These are phyloP conservation scores for Hypsopygia costalis DNA, from an alignment of 2,888 invertebrate genomes.

Conservation along the genomic window DNA sequence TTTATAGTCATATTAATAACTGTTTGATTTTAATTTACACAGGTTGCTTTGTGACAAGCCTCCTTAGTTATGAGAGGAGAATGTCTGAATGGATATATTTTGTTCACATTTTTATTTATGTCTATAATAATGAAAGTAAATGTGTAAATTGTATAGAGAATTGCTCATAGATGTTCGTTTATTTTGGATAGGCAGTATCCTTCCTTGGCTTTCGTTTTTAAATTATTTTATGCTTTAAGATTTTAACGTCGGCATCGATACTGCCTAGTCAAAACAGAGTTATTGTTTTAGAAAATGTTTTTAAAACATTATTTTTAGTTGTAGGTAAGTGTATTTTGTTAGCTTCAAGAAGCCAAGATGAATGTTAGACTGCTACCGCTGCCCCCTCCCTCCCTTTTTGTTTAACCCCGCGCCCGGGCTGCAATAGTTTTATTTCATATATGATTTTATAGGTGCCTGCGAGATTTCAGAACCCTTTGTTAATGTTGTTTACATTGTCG, in stretches of 20 bases:
- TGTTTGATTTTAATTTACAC: conserved; percentile 35
- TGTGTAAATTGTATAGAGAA: conserved; percentile 74
- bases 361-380: conserved; percentile 79
- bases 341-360: conserved; percentile 78
- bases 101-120: conserved; percentile 36
- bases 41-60: conserved; percentile 70
- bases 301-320: conserved; percentile 63
- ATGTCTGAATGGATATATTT: conserved; percentile 45
- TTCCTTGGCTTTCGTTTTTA: conserved; percentile 36
- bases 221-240: conserved; percentile 18
- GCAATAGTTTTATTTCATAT: conserved; percentile 69
- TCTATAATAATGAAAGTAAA: conserved; percentile 40
- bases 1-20: conserved; percentile 29
- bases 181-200: conserved; percentile 72
- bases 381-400: conserved; percentile 67
- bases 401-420: conserved; percentile 72
- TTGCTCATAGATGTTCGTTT: conserved; percentile 72
- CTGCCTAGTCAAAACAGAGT: conserved; percentile 55
- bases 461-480: conserved; percentile 73
- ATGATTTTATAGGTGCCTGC: conserved; percentile 80
- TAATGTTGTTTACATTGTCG: conserved; percentile 81
- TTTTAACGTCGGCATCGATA: conserved; percentile 49
- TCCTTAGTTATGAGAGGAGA: conserved; percentile 47
- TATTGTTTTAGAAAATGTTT: conserved; percentile 58
- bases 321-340: conserved; percentile 80